Conservation (phyloP, 2,113 vertebrate species). For the Lamprologus callipterus region DNA sequence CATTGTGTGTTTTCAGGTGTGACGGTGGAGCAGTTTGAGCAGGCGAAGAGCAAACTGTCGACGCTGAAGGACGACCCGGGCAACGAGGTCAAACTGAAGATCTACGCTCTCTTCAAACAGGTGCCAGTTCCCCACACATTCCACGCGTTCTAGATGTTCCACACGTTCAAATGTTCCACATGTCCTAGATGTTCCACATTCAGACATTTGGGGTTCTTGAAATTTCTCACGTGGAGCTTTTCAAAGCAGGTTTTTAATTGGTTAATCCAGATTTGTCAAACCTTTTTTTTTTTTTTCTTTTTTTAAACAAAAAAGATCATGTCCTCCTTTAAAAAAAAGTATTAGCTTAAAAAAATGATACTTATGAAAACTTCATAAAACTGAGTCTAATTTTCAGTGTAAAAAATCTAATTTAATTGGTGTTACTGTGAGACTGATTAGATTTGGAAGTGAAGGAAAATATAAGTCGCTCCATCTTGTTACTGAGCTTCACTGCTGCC, state of each 20-base stretch:
- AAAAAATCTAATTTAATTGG: not conserved
- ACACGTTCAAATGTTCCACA: fast-evolving
- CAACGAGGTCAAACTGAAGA: constrained; percentile 83
- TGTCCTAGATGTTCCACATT: not conserved
- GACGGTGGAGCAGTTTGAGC: constrained; percentile 79
- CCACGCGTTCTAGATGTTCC: not conserved
- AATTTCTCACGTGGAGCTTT: not conserved
- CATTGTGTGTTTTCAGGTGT: constrained; percentile 9
- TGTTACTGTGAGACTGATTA: not conserved
- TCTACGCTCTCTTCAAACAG: constrained; percentile 95
- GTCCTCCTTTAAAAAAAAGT: not conserved
- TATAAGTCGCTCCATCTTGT: not conserved
- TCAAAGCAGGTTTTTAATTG: not conserved
- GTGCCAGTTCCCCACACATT: constrained; percentile 35
- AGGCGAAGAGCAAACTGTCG: constrained; percentile 75
- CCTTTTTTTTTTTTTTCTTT: not conserved
- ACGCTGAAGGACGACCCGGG: constrained; percentile 83
- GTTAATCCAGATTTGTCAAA: not conserved
- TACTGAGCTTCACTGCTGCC: not conserved
- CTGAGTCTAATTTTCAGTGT: not conserved
- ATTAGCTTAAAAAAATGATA: not conserved
- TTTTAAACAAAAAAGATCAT: not conserved
- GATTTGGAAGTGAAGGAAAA: not conserved
- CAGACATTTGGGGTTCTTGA: not conserved
- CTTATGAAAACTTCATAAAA: not conserved